Conservation (phyloP, 2,797 vertebrate species). For the Bradypus variegatus region DNA sequence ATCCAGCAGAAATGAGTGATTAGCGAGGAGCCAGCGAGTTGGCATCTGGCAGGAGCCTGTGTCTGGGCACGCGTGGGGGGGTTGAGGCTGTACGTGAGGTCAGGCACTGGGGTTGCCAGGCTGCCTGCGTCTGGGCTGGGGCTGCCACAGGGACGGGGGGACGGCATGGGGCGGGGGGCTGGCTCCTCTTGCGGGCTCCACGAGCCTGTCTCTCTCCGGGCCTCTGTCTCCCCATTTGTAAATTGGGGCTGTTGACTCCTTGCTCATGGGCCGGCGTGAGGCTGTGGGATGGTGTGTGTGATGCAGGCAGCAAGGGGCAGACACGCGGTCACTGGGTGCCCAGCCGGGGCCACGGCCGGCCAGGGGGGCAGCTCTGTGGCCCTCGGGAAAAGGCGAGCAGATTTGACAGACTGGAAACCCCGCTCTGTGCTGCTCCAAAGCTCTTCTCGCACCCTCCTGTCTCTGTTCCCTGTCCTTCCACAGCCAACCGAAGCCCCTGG, state of each 20-base stretch:
- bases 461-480: neutral
- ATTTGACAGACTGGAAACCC: neutral
- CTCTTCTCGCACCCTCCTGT: neutral
- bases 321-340: neutral
- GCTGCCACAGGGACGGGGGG: fast-evolving
- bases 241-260: neutral
- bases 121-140: fast-evolving
- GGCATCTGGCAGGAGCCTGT: neutral
- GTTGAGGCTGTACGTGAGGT: fast-evolving
- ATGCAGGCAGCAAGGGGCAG: neutral
- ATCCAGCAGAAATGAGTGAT: constrained; percentile 10
- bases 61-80: neutral
- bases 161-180: neutral
- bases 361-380: fast-evolving
- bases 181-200: neutral
- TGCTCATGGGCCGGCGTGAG: neutral
- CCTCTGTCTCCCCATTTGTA: neutral
- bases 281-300: fast-evolving
- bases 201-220: neutral
- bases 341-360: neutral
- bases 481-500: neutral
- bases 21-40: neutral
- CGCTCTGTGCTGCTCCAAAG: neutral
- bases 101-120: neutral
- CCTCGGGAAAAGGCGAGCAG: neutral